A percentile compares a stretch with the other conserved stretches of the same genome.
phyloP scores from a whole-genome alignment of 2,113 vertebrate genomes.

The Zapornia atra region DNA sequence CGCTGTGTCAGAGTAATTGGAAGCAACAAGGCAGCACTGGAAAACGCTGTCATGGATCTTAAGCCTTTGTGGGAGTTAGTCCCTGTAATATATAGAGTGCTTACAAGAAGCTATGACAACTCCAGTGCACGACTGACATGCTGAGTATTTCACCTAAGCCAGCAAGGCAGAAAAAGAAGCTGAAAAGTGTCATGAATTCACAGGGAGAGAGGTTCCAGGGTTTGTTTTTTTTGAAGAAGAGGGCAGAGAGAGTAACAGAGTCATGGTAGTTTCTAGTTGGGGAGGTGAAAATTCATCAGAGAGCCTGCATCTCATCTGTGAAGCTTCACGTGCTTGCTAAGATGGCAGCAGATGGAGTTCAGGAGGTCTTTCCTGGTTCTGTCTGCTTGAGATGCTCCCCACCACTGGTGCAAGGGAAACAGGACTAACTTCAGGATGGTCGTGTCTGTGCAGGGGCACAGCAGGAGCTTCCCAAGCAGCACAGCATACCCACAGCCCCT shows the following conservation, averaged over 20 bases:
- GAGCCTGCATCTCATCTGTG: background rate
- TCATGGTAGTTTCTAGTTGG: background rate
- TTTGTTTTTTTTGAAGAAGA: background rate
- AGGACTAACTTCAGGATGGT: background rate
- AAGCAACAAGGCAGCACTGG: background rate
- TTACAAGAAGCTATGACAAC: background rate
- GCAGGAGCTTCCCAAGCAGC: background rate
- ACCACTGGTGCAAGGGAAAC: background rate
- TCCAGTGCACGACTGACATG: background rate
- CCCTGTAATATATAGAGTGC: background rate
- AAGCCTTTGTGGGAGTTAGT: constrained; percentile 27
- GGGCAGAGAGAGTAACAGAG: accelerated
- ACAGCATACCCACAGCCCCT: background rate
- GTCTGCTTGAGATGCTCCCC: background rate
- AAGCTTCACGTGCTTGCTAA: background rate
- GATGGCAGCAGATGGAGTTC: background rate
- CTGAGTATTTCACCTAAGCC: background rate
- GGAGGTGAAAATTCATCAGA: background rate
- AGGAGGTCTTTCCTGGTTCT: background rate
- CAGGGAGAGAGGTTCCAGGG: background rate
- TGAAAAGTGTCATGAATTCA: background rate
- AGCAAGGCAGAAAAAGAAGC: background rate
- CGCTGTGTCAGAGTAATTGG: background rate
- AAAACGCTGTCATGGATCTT: background rate
- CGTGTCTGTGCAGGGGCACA: background rate